Evolutionary conservation across 2,888 invertebrate genomes (phyloP), one percentile per base, ranked within the genome.

Genomic region (Dromius quadrimaculatus): DNA sequence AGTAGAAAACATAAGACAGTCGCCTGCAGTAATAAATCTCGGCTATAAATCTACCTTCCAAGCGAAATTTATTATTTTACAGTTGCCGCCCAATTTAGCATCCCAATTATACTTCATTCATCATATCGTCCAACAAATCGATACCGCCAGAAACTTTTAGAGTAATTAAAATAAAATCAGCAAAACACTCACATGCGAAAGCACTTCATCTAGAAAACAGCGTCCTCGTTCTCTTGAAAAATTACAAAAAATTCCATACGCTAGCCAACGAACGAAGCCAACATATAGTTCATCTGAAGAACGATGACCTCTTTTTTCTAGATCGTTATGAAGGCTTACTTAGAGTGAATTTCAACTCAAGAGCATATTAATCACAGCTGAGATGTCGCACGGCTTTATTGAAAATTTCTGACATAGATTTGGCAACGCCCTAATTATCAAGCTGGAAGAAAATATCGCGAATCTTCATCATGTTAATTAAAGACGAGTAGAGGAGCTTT

Each of bases 401-500:
- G 50, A 64, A 47, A 47, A 34, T 45, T 47, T 45, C 64, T 62
- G 34, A 47, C 64, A 22, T 64, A 45, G 63, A 41, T 28, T 43
- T 62, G 17, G 41, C 63, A 20, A 22, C 64, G 50, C 15, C 32
- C 23, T 64, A 47, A 64, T 64, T 64, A 64, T 64, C 50, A 50
- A 8, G 11, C 23, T 15, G 57, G 41, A 54, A 32, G 54, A 43
- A 36, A 23, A 13, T 36, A 34, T 38, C 36, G 38, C 65, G 54
- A 68, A 20, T 45, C 57, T 68, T 68, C 59, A 59, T 68, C 68
- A 68, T 68, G 59, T 59, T 68, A 68, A 68, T 68, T 68, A 68
- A 59, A 28, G 45, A 54, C 50, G 28, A 54, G 28, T 54, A 54
- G n/a, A n/a, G n/a, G n/a, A n/a, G 50, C 28, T 28, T 54, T 54